A percentile compares a stretch with the other conserved stretches of the same genome.
phyloP scores from a whole-genome alignment of 2,888 invertebrate genomes.

The Calliphora vomitoria region DNA sequence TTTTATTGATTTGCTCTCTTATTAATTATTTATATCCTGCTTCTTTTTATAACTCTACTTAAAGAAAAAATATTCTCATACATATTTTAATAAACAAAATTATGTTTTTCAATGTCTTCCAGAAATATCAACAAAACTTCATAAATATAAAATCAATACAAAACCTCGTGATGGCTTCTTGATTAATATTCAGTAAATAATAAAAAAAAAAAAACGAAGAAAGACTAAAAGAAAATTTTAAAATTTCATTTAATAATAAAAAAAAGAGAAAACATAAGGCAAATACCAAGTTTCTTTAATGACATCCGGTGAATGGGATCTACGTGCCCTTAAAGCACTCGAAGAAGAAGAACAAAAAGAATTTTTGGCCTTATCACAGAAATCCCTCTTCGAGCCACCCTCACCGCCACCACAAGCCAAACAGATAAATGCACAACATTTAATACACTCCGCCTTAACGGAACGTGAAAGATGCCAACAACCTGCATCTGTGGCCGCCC shows the following conservation, averaged over 20 bases:
- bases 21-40: no score
- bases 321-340: slow-evolving; percentile 84
- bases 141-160: not conserved
- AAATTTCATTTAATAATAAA: no score
- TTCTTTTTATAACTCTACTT: no score
- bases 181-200: not conserved
- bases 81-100: no score
- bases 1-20: no score
- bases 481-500: slow-evolving; percentile 56
- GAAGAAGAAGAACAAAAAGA: slow-evolving; percentile 84
- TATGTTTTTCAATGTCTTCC: not conserved
- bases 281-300: slow-evolving; percentile 76
- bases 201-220: not conserved
- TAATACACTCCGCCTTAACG: slow-evolving; percentile 61
- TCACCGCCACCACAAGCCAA: slow-evolving; percentile 74
- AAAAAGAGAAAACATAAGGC: not conserved
- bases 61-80: no score
- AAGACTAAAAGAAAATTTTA: no score
- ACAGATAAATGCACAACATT: slow-evolving; percentile 66
- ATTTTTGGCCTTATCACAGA: slow-evolving; percentile 82
- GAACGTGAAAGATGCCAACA: slow-evolving; percentile 40
- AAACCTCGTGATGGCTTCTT: not conserved
- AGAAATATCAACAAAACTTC: not conserved
- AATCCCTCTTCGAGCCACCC: slow-evolving; percentile 81
- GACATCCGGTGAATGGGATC: slow-evolving; percentile 85